Percentiles rank a stretch among this genome's conserved stretches.
Conservation (phyloP, 2,113 vertebrate species). For the Psettodes erumei region DNA sequence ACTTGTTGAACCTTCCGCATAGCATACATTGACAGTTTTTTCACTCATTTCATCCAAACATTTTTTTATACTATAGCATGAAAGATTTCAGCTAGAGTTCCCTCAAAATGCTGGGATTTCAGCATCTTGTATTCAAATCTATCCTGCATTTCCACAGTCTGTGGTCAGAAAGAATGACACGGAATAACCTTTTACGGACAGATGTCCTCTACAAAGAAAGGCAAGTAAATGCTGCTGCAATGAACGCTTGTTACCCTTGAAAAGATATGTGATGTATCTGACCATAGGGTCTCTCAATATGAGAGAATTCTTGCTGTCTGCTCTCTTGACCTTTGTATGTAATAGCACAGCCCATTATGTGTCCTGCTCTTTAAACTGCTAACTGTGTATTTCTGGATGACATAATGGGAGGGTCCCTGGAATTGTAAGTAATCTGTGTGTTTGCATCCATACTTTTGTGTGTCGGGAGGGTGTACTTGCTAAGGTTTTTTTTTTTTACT, state of each 20-base stretch:
- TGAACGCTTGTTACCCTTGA: background rate
- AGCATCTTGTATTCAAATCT: background rate
- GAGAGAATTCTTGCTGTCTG: background rate
- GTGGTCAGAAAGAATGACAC: background rate
- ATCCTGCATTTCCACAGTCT: background rate
- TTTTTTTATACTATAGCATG: background rate
- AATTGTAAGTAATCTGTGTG: background rate
- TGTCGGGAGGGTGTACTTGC: background rate
- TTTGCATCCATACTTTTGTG: slow-evolving; percentile 1
- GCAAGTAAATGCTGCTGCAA: background rate
- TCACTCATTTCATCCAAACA: background rate
- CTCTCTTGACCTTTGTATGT: background rate
- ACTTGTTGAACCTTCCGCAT: background rate
- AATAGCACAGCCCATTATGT: background rate
- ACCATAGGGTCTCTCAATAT: background rate
- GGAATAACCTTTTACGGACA: background rate
- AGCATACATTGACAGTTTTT: background rate
- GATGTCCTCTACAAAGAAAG: background rate
- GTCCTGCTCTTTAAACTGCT: slow-evolving; percentile 1
- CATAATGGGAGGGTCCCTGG: slow-evolving; percentile 8
- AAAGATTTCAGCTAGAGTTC: background rate
- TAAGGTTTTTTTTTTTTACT: no score
- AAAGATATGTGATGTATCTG: background rate
- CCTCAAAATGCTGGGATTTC: background rate
- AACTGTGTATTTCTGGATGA: background rate